Percentiles rank a stretch among this genome's conserved stretches.
Conservation (phyloP, 64 coral and sea anemone species). For the Montipora sp. region DNA sequence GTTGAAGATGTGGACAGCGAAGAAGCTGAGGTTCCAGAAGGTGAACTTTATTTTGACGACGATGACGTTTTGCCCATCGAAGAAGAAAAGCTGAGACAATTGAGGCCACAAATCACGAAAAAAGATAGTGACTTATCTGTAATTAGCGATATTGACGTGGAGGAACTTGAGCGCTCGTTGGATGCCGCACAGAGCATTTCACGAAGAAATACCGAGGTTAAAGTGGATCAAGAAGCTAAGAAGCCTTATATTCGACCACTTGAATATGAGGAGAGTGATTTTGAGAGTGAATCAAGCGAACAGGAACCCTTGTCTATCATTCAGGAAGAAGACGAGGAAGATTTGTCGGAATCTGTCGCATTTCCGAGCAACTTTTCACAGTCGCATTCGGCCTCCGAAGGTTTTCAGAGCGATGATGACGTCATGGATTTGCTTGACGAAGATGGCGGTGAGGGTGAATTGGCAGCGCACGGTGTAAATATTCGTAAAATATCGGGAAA, state of each 20-base stretch:
- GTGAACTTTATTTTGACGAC: neutral
- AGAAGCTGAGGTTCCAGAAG: neutral
- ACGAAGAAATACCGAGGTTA: constrained; percentile 1
- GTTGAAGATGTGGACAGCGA: neutral
- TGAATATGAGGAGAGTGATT: constrained; percentile 63
- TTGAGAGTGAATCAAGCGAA: constrained; percentile 55
- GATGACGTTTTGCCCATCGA: neutral
- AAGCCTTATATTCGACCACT: constrained; percentile 42
- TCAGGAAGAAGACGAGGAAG: constrained; percentile 56
- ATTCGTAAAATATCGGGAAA: constrained; percentile 20
- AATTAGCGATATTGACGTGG: constrained; percentile 55
- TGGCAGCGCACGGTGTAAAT: neutral
- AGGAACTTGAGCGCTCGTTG: constrained; percentile 41
- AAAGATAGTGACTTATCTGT: constrained; percentile 21
- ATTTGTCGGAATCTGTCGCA: constrained; percentile 35
- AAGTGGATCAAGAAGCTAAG: neutral
- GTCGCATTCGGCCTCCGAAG: constrained; percentile 71
- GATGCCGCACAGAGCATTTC: constrained; percentile 40
- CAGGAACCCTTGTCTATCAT: constrained; percentile 54
- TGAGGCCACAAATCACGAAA: neutral
- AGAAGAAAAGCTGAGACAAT: constrained; percentile 1
- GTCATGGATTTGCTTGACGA: constrained; percentile 92
- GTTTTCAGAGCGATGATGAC: constrained; percentile 91
- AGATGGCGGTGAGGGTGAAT: constrained; percentile 37
- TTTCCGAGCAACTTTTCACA: constrained; percentile 44